These are phyloP conservation scores for Anoplius nigerrimus DNA, from an alignment of 2,888 invertebrate species.

Conservation along the genomic window DNA sequence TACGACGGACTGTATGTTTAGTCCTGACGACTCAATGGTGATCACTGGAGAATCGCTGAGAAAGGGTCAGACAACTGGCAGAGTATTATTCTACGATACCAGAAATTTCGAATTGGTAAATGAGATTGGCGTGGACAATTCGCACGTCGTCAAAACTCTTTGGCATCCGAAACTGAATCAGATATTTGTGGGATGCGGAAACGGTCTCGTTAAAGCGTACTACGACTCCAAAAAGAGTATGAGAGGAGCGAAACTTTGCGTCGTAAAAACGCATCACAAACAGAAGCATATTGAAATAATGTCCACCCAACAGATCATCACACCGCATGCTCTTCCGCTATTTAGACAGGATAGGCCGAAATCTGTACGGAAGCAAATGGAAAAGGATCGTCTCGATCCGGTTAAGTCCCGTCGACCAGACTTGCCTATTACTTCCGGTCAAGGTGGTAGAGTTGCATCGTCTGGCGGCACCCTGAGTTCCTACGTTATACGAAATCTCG, in stretches of 20 bases:
- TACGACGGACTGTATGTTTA: constrained; percentile 86
- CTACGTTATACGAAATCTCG: constrained; percentile 96
- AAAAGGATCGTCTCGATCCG: constrained; percentile 92
- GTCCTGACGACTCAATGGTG: constrained; percentile 93
- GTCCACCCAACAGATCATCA: constrained; percentile 94
- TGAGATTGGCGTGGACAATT: constrained; percentile 85
- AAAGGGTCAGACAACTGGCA: constrained; percentile 80
- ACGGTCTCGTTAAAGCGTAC: constrained; percentile 92
- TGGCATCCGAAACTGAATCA: constrained; percentile 99
- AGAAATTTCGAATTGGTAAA: constrained; percentile 85
- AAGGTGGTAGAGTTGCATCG: constrained; percentile 94
- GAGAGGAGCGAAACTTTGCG: constrained; percentile 93
- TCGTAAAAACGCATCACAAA: constrained; percentile 87
- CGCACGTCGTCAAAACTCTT: constrained; percentile 89
- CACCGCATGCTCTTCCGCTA: constrained; percentile 96
- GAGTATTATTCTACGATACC: constrained; percentile 87
- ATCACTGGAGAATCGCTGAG: constrained; percentile 91
- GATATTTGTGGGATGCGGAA: constrained; percentile 93
- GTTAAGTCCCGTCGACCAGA: constrained; percentile 89
- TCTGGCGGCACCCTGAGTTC: constrained; percentile 97
- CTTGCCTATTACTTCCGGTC: constrained; percentile 91
- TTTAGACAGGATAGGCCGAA: constrained; percentile 94
- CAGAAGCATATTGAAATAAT: constrained; percentile 90
- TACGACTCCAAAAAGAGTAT: constrained; percentile 92
- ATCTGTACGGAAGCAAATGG: constrained; percentile 92